phyloP scores from a whole-genome alignment of 2,797 vertebrate species.

The Sebastes umbrosus region DNA sequence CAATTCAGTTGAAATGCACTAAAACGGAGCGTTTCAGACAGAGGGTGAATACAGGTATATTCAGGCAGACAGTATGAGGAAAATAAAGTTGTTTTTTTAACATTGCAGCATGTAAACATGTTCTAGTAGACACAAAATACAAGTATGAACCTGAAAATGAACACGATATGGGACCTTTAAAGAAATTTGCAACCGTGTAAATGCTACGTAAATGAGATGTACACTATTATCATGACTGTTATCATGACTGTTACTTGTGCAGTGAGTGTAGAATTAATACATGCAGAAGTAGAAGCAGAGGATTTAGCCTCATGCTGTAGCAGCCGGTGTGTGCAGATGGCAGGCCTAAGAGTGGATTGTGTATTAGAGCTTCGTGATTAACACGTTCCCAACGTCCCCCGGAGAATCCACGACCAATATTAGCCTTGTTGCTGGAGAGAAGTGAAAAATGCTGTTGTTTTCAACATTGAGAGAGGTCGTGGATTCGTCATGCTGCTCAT shows the following conservation, averaged over 20 bases:
- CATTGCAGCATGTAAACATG: too few species aligned
- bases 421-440: slow-evolving; percentile 43
- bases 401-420: slow-evolving; percentile 57
- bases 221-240: not conserved
- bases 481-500: slow-evolving; percentile 17
- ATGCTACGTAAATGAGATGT: slow-evolving; percentile 2
- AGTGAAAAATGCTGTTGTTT: slow-evolving; percentile 33
- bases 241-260: not conserved
- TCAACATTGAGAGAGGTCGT: not conserved
- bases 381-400: slow-evolving; percentile 68
- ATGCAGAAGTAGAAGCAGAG: slow-evolving; percentile 25
- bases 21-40: too few species aligned
- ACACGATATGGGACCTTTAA: accelerated
- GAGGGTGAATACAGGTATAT: too few species aligned
- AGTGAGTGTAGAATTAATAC: not conserved
- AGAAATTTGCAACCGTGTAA: not conserved
- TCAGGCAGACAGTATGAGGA: too few species aligned
- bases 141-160: too few species aligned
- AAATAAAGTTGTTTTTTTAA: too few species aligned
- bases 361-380: slow-evolving; percentile 73
- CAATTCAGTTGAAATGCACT: too few species aligned
- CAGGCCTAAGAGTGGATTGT: slow-evolving; percentile 71
- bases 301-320: slow-evolving; percentile 50
- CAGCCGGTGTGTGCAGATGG: slow-evolving; percentile 82
- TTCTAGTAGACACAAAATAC: too few species aligned